A percentile compares a stretch with the other conserved stretches of the same genome.
Conservation (phyloP, 2,888 invertebrate genomes). For the Lordiphosa andalusiaca region DNA sequence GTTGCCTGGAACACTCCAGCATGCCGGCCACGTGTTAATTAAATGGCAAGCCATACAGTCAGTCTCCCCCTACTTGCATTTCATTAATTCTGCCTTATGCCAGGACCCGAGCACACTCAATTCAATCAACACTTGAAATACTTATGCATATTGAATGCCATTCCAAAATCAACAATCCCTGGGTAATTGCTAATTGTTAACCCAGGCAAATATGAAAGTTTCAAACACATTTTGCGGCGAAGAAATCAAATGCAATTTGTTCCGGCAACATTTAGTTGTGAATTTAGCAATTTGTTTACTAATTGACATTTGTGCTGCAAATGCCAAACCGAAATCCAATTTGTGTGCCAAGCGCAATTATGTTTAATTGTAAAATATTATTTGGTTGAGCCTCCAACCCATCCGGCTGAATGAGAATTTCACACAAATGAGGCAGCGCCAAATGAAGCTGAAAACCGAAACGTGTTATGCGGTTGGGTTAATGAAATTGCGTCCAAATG, state of each 20-base stretch:
- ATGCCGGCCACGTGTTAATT: slow-evolving; percentile 32
- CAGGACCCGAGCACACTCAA: slow-evolving; percentile 6
- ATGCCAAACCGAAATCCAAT: slow-evolving; percentile 24
- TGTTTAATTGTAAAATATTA: slow-evolving; percentile 66
- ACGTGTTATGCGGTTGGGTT: slow-evolving; percentile 47
- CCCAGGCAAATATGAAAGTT: slow-evolving; percentile 21
- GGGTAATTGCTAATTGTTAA: slow-evolving; percentile 14
- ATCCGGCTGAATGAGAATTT: slow-evolving; percentile 19
- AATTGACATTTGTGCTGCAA: slow-evolving; percentile 18
- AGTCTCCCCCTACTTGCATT: neutral
- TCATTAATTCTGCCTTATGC: slow-evolving; percentile 1
- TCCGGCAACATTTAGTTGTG: slow-evolving; percentile 29
- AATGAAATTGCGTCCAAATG: slow-evolving; percentile 19
- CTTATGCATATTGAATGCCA: slow-evolving; percentile 1
- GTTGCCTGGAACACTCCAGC: neutral
- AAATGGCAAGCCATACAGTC: slow-evolving; percentile 6
- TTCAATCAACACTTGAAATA: slow-evolving; percentile 30
- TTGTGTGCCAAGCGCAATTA: slow-evolving; percentile 57
- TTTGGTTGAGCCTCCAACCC: slow-evolving; percentile 25
- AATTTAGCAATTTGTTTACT: slow-evolving; percentile 21
- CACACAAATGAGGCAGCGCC: slow-evolving; percentile 56
- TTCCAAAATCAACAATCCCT: too few relatives aligned
- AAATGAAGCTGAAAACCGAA: slow-evolving; percentile 42
- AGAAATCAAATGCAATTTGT: slow-evolving; percentile 35
- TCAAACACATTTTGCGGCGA: slow-evolving; percentile 21